Evolutionary conservation across 2,888 invertebrate genomes (phyloP), one percentile per base, ranked within the genome.

Genomic region (Aleiodes leptofemur): DNA sequence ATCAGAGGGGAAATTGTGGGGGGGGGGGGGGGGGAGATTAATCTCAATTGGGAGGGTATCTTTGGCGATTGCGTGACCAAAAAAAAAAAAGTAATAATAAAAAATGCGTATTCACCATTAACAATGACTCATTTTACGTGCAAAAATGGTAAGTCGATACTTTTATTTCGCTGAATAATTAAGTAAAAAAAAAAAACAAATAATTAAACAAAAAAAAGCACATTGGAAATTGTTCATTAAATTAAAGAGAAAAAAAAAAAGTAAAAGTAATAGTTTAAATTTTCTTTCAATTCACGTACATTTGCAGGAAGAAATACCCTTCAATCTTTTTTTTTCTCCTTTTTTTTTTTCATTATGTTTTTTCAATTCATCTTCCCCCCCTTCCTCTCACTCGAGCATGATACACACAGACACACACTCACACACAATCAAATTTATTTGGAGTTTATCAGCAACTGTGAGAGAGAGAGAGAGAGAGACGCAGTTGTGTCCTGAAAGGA

Each of bases 1-100:
- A 43, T 43, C 43, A 43, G 43, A 43, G 43, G 80, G 77, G 76
- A 77, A 76, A 71, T 76, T 78, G 73, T 34, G 81, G 78, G 76
- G 59, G 81, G 84, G 6, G 59, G 81, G 84, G 6, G 23, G 23
- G 23, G 23, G 82, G 82, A 80, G 84, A 43, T 43, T 43, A 43
- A 43, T 43, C 43, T 43, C 43, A 43, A 43, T 43, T 43, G 85
- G 82, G 83, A 82, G 79, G 69, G 73, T 80, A 86, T 87, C 83
- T 86, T 86, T 87, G 86, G 84, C 83, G 83, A 85, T 87, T 83
- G 85, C 86, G 86, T 88, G 85, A 84, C 78, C 82, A 82, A 83
- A 87, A 80, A 76, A 55, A 72, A 61, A 75, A 76, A 73, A 55
- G 38, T 76, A 79, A 23, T 72, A 76, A 78, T 50, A 13, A 77